Conservation (phyloP, 2,113 vertebrate genomes). For the Prietella phreatophila region DNA sequence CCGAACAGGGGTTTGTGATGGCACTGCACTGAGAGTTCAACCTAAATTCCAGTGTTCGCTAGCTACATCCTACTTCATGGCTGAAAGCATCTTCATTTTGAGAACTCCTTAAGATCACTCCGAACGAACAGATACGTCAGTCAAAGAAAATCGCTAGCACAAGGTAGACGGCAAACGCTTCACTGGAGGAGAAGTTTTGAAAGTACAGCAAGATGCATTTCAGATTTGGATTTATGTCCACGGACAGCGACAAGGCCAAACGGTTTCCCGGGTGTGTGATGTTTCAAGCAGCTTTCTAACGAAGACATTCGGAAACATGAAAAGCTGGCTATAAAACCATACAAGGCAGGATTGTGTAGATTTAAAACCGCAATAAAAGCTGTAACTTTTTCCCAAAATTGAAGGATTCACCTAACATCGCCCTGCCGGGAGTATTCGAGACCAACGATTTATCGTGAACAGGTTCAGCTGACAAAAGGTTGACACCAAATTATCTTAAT, state of each 20-base stretch:
- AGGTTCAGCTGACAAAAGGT: neutral
- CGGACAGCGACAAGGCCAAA: neutral
- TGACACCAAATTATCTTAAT: neutral
- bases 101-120: no score
- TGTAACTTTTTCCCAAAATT: neutral
- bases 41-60: neutral
- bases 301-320: neutral
- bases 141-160: no score
- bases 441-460: neutral
- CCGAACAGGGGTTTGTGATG: neutral
- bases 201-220: neutral
- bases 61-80: neutral
- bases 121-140: neutral
- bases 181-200: neutral
- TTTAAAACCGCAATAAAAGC: neutral
- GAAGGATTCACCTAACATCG: neutral
- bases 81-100: no score
- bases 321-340: neutral
- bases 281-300: neutral
- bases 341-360: neutral
- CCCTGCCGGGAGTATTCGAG: neutral
- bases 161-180: neutral
- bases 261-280: neutral
- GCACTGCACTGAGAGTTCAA: neutral
- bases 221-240: neutral